Conservation (phyloP, 2,888 invertebrate species). For the Globia sparganii region DNA sequence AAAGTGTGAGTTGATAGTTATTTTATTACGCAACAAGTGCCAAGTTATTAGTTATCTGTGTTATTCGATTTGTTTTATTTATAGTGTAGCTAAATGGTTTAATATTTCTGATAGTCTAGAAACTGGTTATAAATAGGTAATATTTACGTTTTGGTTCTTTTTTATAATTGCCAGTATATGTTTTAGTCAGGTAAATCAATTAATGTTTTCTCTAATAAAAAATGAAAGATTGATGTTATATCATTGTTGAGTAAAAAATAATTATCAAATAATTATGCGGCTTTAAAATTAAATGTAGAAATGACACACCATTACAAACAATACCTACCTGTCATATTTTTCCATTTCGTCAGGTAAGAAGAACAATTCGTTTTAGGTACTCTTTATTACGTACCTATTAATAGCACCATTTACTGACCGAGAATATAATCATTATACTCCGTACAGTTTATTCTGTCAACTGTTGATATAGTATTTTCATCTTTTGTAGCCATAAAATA, state of each 20-base stretch:
- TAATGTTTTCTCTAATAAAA: background rate
- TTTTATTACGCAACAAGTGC: background rate
- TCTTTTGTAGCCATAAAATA: background rate
- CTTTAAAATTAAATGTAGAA: background rate
- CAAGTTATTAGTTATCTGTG: background rate
- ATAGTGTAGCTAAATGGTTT: background rate
- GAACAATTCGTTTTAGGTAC: background rate
- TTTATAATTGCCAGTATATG: background rate
- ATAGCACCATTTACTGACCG: background rate
- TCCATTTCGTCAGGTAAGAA: background rate
- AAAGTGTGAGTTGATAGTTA: background rate
- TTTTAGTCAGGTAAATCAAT: background rate
- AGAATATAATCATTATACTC: slow-evolving; percentile 1
- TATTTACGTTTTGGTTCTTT: background rate
- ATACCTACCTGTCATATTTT: background rate
- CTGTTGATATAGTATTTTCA: slow-evolving; percentile 3
- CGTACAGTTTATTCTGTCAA: background rate
- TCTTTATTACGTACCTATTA: background rate
- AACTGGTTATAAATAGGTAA: background rate
- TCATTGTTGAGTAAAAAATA: background rate
- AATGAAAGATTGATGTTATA: background rate
- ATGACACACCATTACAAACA: no score
- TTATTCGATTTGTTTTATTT: background rate
- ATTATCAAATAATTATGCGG: background rate
- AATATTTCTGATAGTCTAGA: background rate